phyloP scores from a whole-genome alignment of 2,797 vertebrate genomes.

The Rallus crepitans region DNA sequence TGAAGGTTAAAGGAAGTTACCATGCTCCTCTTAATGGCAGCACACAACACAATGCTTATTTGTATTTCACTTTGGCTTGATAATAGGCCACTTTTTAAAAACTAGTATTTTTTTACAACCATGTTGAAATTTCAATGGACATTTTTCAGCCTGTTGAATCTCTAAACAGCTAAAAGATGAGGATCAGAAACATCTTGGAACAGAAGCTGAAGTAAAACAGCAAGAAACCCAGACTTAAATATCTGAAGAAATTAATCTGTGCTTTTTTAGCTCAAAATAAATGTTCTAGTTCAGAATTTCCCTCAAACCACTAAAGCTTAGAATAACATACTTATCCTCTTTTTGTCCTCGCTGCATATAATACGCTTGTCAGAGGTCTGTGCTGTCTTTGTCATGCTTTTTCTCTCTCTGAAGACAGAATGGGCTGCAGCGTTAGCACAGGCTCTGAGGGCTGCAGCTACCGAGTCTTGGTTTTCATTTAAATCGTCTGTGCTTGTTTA shows the following conservation, averaged over 20 bases:
- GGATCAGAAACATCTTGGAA: conserved; percentile 16
- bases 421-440: not conserved
- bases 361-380: not conserved
- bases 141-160: not conserved
- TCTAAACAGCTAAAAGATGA: not conserved
- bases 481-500: conserved; percentile 24
- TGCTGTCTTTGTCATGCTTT: not conserved
- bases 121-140: not conserved
- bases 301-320: conserved; percentile 31
- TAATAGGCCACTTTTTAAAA: not conserved
- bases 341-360: not conserved
- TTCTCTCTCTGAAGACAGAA: not conserved
- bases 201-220: conserved; percentile 2
- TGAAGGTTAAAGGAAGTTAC: not conserved
- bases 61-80: not conserved
- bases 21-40: not conserved
- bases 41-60: not conserved
- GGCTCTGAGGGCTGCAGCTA: not conserved
- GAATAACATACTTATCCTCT: conserved; percentile 35
- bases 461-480: not conserved
- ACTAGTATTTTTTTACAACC: not conserved
- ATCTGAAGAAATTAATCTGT: not conserved
- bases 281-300: conserved; percentile 6
- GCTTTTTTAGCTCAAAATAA: conserved; percentile 22
- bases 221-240: conserved; percentile 8